These are phyloP conservation scores for Bombus consobrinus DNA, from an alignment of 1,140 invertebrate species.

Conservation along the genomic window DNA sequence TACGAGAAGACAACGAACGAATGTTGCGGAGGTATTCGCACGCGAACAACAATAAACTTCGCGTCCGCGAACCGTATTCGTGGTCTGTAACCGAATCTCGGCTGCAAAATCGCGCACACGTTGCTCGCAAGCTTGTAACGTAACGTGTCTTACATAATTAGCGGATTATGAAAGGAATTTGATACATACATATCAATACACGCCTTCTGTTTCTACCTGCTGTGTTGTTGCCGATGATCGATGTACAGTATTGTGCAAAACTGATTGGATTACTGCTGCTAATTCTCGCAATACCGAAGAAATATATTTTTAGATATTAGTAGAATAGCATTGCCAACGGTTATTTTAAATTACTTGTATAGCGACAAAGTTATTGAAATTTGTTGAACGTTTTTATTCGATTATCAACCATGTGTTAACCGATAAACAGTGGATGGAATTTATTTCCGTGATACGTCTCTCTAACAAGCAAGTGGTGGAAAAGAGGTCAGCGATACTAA, in stretches of 20 bases:
- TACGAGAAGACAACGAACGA: not conserved
- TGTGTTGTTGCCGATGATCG: not conserved
- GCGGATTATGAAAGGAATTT: conserved; percentile 25
- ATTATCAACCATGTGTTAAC: too few relatives aligned
- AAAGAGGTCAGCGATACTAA: conserved; percentile 76
- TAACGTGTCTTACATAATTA: conserved; percentile 31
- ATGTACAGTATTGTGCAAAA: not conserved
- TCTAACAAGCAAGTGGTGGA: conserved; percentile 9
- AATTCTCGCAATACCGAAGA: too few relatives aligned
- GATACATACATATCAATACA: too few relatives aligned
- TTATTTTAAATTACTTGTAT: too few relatives aligned
- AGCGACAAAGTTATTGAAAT: too few relatives aligned
- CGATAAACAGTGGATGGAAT: not conserved
- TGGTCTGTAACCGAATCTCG: not conserved
- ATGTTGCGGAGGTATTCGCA: not conserved
- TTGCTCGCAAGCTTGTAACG: not conserved
- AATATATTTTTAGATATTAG: too few relatives aligned
- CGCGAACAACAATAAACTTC: not conserved
- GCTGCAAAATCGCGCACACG: not conserved
- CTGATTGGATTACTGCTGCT: not conserved
- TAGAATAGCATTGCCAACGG: too few relatives aligned
- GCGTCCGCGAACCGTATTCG: not conserved
- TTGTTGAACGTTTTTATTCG: too few relatives aligned
- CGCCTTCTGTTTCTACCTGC: not conserved
- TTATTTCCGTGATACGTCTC: conserved; percentile 1